Evolutionary conservation across 30 jellyfish, hydroid and myxozoan genomes (phyloP), one percentile per base, ranked within the genome.

Genomic region (Aurelia sp.): DNA sequence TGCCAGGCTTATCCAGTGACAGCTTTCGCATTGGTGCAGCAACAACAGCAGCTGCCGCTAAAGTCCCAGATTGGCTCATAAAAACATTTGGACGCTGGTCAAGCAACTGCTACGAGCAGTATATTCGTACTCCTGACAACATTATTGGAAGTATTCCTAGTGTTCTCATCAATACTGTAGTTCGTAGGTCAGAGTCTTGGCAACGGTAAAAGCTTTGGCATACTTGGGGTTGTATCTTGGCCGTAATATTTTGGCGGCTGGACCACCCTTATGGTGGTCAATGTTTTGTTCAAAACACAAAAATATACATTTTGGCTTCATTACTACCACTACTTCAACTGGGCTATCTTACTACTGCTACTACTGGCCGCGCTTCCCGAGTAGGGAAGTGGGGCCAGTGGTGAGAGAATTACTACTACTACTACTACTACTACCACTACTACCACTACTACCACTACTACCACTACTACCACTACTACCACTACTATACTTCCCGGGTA

Each of bases 51-150:
- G 80, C 80, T 23, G 80, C 80, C 9, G 80, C 80, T 6, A 37
- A 37, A 22, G 20, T 37, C 11, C 62, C 64, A 27, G 80, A 70
- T 22, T 70, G 61, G 80, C 80, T 70, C 23, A 70, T 70, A 23
- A 70, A 70, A 22, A 23, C 80, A 70, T 66, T 70, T 70, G 80
- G 80, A 9, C 64, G 62, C 27, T 70, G 80, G 80, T 70, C 80
- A 40, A 70, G 80, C n/a, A 27, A 27, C 33, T 27, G 33, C 2
- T 70, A 70, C 9, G 62, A 70, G 6, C 66, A 70, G 62, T 70
- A 70, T 70, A 70, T 70, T 23, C 20, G 66, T 23, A 70, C 80
- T 22, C 80, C 80, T 65, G 30, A 58, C 13, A 58, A 58, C 13
- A 58, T 58, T 58, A 58, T 58, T 20, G 67, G 4, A 4, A 17